Conservation (phyloP, 2,888 invertebrate species). For the Bibio marci region DNA sequence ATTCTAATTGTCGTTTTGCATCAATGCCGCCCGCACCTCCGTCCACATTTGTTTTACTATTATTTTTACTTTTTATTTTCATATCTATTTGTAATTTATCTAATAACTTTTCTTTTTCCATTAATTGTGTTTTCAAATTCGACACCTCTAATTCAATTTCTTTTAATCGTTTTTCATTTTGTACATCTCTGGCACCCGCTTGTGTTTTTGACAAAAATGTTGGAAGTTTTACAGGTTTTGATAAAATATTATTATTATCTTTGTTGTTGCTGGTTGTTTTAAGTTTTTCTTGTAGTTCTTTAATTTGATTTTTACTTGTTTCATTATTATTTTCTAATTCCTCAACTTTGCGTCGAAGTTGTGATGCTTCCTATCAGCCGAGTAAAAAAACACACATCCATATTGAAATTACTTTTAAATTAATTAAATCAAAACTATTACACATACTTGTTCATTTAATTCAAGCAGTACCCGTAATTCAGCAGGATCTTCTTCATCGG, state of each 20-base stretch:
- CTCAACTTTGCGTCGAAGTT: conserved; percentile 66
- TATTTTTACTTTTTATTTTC: conserved; percentile 30
- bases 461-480: conserved; percentile 74
- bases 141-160: conserved; percentile 54
- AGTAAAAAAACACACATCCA: too few relatives aligned
- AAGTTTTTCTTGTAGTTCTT: conserved; percentile 59
- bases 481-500: conserved; percentile 64
- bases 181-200: conserved; percentile 1
- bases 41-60: conserved; percentile 8
- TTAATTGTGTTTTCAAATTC: conserved; percentile 54
- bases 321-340: conserved; percentile 68
- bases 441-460: conserved; percentile 58
- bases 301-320: conserved; percentile 52
- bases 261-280: conserved; percentile 25
- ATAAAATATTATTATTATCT: conserved; percentile 6
- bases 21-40: conserved; percentile 46
- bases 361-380: conserved; percentile 66
- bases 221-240: conserved; percentile 7
- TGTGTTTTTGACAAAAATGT: conserved; percentile 15
- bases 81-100: conserved; percentile 57
- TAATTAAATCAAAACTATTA: too few relatives aligned
- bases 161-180: conserved; percentile 27
- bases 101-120: conserved; percentile 68
- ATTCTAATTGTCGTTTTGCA: conserved; percentile 53
- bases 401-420: too few relatives aligned